Conservation (phyloP, 2,797 vertebrate species). For the Monodelphis domestica region DNA sequence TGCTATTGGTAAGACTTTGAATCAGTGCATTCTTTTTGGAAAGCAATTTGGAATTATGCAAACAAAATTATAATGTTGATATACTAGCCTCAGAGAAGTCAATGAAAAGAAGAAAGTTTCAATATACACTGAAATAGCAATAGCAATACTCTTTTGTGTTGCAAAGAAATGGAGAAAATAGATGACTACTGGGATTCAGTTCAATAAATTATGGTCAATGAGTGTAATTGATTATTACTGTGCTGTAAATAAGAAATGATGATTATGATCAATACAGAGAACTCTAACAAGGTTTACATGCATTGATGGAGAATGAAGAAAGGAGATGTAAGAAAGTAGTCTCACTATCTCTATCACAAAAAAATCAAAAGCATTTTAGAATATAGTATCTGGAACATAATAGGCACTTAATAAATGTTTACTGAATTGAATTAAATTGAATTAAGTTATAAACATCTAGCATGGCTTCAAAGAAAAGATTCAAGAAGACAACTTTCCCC, state of each 20-base stretch:
- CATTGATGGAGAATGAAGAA: background rate
- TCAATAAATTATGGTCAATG: background rate
- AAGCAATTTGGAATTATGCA: background rate
- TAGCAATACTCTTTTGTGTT: background rate
- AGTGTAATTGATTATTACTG: background rate
- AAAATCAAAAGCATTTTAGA: background rate
- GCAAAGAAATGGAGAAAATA: background rate
- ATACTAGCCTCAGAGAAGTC: background rate
- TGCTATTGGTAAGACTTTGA: background rate
- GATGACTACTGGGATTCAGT: background rate
- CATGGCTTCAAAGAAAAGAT: background rate
- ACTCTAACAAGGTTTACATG: background rate
- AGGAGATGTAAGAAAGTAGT: background rate
- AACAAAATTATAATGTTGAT: background rate
- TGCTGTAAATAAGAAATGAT: background rate
- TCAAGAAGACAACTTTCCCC: background rate
- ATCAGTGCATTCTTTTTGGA: background rate
- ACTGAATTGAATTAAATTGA: too few species aligned
- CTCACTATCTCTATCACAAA: too few species aligned
- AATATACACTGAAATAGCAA: background rate
- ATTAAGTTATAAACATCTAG: too few species aligned
- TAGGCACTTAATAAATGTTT: background rate
- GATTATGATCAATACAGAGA: background rate
- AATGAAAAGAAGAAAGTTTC: background rate
- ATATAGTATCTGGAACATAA: background rate